Evolutionary conservation across 2,113 vertebrate genomes (phyloP).

Genomic region (Ameiurus melas): DNA sequence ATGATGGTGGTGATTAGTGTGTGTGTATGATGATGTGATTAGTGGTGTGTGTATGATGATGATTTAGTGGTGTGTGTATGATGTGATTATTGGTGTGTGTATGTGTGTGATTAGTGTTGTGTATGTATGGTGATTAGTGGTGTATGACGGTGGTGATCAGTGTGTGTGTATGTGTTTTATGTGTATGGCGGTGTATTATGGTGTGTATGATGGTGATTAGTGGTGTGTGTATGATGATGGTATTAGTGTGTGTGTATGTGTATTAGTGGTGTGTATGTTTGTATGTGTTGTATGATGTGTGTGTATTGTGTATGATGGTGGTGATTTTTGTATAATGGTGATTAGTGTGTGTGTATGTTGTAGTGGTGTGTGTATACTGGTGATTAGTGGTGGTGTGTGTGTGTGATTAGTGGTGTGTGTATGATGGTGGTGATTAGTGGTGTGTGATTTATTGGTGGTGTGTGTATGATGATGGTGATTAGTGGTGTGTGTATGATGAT

Average conservation of each 20-base stretch:
- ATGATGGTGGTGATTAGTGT: no score
- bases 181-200: no score
- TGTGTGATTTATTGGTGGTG: no score
- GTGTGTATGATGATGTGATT: not conserved
- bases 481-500: no score
- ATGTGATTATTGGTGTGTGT: not conserved
- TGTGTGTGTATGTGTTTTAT: no score
- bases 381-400: no score
- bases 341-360: not conserved
- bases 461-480: not conserved
- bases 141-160: not conserved
- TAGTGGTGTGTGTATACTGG: no score
- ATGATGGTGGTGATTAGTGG: no score
- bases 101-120: no score
- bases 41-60: not conserved
- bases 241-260: not conserved
- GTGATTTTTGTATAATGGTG: no score
- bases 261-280: no score
- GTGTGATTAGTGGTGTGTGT: not conserved
- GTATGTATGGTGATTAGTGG: not conserved
- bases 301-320: not conserved
- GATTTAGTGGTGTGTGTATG: not conserved
- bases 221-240: not conserved
- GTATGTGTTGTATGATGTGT: no score
- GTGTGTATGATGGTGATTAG: not conserved